Conservation (phyloP, 2,113 vertebrate species). For the Condylura cristata region DNA sequence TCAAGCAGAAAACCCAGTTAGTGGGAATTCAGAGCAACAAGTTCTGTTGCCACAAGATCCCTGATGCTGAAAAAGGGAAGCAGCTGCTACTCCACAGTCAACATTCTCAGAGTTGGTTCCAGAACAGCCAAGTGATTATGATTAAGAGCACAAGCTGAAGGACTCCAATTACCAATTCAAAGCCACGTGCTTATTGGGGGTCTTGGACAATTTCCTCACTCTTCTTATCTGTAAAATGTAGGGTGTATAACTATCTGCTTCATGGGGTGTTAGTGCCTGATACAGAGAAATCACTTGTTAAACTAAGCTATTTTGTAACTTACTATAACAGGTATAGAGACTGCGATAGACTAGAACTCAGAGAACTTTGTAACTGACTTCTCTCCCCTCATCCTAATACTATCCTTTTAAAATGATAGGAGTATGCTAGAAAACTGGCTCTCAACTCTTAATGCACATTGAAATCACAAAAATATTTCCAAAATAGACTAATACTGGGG, state of each 20-base stretch:
- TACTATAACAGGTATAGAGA: neutral
- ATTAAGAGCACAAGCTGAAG: neutral
- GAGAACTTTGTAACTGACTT: neutral
- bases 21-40: neutral
- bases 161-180: slow-evolving; percentile 20
- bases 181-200: neutral
- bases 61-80: neutral
- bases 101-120: slow-evolving; percentile 24
- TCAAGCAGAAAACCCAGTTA: neutral
- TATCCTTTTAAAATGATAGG: neutral
- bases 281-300: neutral
- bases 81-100: slow-evolving; percentile 48
- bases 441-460: neutral
- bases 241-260: neutral
- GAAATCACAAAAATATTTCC: neutral
- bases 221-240: neutral
- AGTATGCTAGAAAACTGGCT: neutral
- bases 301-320: neutral
- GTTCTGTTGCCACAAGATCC: neutral
- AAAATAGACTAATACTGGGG: neutral
- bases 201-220: neutral
- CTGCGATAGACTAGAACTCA: neutral
- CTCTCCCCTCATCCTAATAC: neutral
- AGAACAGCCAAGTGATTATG: slow-evolving; percentile 61
- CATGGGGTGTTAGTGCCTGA: neutral